These are phyloP conservation scores for Drosophila burlai DNA, from an alignment of 1,140 invertebrate genomes.

Conservation along the genomic window DNA sequence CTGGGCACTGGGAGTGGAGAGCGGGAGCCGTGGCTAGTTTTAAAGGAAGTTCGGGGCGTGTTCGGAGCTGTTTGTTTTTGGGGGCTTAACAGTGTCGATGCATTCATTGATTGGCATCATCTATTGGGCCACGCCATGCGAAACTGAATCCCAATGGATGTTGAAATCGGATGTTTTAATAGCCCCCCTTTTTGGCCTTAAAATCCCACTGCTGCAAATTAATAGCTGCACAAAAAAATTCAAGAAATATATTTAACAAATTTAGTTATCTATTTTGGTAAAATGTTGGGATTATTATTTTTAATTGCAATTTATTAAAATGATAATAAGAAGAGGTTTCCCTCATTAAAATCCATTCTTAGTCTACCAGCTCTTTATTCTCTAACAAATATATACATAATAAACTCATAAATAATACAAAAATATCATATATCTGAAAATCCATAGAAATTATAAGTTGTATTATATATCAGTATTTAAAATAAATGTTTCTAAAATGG, in stretches of 20 bases:
- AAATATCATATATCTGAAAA: too few relatives aligned
- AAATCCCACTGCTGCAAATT: not conserved
- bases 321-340: too few relatives aligned
- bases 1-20: not conserved
- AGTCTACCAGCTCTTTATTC: too few relatives aligned
- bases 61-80: conserved; percentile 27
- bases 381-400: too few relatives aligned
- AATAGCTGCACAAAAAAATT: conserved; percentile 11
- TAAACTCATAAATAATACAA: too few relatives aligned
- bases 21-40: not conserved
- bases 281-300: not conserved
- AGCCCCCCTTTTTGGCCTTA: not conserved
- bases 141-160: conserved; percentile 55
- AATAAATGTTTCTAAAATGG: not conserved
- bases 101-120: conserved; percentile 76
- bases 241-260: not conserved
- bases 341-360: too few relatives aligned
- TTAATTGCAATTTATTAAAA: not conserved
- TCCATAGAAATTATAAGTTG: too few relatives aligned
- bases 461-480: not conserved
- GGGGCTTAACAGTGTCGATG: conserved; percentile 6
- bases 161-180: conserved; percentile 42
- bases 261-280: not conserved
- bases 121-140: conserved; percentile 58
- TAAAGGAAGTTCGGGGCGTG: conserved; percentile 40